phyloP scores from a whole-genome alignment of 1,140 invertebrate genomes.

The Magallana ariakensis region DNA sequence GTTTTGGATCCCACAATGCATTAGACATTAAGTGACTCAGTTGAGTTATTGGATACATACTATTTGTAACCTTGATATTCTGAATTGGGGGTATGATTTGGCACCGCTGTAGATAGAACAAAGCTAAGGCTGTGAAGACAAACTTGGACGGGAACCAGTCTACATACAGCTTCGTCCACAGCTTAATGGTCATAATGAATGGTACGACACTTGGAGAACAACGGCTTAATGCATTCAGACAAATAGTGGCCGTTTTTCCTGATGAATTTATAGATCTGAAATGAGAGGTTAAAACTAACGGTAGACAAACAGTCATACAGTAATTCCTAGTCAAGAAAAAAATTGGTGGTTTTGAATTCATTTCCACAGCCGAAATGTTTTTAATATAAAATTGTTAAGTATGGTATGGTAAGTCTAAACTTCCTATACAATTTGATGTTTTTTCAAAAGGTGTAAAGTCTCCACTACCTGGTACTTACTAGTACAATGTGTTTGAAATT shows the following conservation, averaged over 20 bases:
- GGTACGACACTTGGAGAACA: conserved; percentile 6
- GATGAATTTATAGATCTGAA: background rate
- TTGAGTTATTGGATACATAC: background rate
- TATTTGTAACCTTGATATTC: background rate
- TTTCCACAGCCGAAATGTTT: too few relatives aligned
- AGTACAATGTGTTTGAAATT: too few relatives aligned
- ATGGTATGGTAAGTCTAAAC: too few relatives aligned
- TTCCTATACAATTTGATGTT: too few relatives aligned
- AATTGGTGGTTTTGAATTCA: too few relatives aligned
- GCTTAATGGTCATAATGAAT: background rate
- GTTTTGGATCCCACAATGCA: too few relatives aligned
- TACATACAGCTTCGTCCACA: background rate
- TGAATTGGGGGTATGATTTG: background rate
- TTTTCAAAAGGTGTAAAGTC: too few relatives aligned
- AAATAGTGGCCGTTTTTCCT: background rate
- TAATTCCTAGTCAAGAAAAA: too few relatives aligned
- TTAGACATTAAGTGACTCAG: too few relatives aligned
- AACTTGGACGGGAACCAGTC: background rate
- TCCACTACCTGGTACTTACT: too few relatives aligned
- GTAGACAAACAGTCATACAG: too few relatives aligned
- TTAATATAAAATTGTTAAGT: too few relatives aligned
- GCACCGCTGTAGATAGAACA: background rate
- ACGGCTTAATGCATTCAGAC: background rate
- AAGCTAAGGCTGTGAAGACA: conserved; percentile 19
- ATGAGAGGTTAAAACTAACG: background rate